A percentile compares a stretch with the other conserved stretches of the same genome.
phyloP scores from a whole-genome alignment of 2,888 invertebrate species.

The Mellilla xanthometata region DNA sequence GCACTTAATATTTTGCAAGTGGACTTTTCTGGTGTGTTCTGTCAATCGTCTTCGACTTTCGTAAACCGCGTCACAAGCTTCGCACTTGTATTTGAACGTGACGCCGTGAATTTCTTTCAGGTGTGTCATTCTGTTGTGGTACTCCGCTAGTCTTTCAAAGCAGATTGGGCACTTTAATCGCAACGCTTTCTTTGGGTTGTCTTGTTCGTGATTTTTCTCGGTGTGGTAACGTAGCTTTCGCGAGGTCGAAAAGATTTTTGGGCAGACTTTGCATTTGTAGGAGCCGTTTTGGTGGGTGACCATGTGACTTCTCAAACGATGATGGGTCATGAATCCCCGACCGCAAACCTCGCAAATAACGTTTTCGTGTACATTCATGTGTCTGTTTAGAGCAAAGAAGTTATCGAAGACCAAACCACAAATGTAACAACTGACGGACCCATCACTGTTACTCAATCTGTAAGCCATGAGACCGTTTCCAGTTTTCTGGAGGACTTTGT shows the following conservation, averaged over 20 bases:
- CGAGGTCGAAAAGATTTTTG: conserved; percentile 62
- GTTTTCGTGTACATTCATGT: conserved; percentile 71
- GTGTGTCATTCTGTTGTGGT: conserved; percentile 70
- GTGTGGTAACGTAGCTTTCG: conserved; percentile 65
- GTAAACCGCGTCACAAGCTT: conserved; percentile 54
- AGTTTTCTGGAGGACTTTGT: conserved; percentile 64
- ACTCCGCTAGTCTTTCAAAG: conserved; percentile 66
- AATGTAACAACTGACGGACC: conserved; percentile 59
- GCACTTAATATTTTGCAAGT: conserved; percentile 67
- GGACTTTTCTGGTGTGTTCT: conserved; percentile 66
- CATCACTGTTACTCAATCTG: conserved; percentile 51
- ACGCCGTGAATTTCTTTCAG: conserved; percentile 66
- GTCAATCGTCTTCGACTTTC: conserved; percentile 63
- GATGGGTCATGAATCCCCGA: conserved; percentile 68
- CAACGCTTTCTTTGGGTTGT: conserved; percentile 57
- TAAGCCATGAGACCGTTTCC: conserved; percentile 72
- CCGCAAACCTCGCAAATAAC: conserved; percentile 74
- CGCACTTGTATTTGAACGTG: conserved; percentile 63
- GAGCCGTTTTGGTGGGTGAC: conserved; percentile 66
- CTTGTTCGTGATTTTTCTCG: conserved; percentile 50
- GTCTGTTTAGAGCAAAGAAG: conserved; percentile 65
- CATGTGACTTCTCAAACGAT: conserved; percentile 64
- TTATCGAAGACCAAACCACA: conserved; percentile 64
- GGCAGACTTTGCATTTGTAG: conserved; percentile 64
- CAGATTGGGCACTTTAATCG: conserved; percentile 72